These are phyloP conservation scores for Emesis furor DNA, from an alignment of 2,888 invertebrate genomes.

Conservation along the genomic window DNA sequence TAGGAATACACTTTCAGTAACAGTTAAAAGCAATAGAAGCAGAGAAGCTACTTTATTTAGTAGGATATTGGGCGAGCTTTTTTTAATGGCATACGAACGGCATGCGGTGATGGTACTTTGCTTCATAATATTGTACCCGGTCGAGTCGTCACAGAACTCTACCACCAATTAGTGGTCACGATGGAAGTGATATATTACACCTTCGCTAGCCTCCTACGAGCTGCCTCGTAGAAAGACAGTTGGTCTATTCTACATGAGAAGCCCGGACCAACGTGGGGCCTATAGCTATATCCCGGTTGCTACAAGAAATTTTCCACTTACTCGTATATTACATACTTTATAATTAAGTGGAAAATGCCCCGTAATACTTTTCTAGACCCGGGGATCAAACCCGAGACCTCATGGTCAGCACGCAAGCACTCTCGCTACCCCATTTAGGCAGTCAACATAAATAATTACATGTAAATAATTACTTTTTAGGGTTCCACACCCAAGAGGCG, in stretches of 20 bases:
- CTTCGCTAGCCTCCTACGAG: too few relatives aligned
- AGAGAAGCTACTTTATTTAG: neutral
- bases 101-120: neutral
- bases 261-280: neutral
- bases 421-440: neutral
- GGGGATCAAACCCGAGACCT: too few relatives aligned
- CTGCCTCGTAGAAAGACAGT: too few relatives aligned
- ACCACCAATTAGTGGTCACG: too few relatives aligned
- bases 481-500: neutral
- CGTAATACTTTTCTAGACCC: neutral
- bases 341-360: constrained; percentile 1
- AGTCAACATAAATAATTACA: neutral
- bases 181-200: neutral
- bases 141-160: too few relatives aligned
- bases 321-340: neutral
- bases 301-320: neutral
- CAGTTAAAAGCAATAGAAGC: neutral
- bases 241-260: too few relatives aligned
- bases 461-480: neutral
- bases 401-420: neutral
- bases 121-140: neutral
- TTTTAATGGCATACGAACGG: too few relatives aligned
- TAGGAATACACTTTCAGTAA: constrained; percentile 1
- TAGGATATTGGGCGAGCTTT: neutral
- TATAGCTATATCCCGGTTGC: neutral